Evolutionary conservation across 2,113 vertebrate genomes (phyloP).

Genomic region (Pelmatolapia mariae): DNA sequence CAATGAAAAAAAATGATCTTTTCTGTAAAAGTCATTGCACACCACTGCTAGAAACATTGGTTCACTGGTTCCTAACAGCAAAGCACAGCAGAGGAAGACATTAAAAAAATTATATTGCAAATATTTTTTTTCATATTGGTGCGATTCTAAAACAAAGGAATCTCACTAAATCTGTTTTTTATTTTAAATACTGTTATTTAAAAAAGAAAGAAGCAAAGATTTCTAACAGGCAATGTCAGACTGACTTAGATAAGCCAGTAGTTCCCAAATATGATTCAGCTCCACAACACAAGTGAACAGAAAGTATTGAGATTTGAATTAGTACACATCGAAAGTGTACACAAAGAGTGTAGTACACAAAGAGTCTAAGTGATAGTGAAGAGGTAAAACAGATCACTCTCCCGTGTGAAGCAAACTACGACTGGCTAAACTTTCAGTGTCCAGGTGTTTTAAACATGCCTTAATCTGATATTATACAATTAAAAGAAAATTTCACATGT

Average conservation of each 20-base stretch:
- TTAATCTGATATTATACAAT: not conserved
- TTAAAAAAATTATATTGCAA: not conserved
- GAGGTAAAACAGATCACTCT: not conserved
- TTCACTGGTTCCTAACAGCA: not conserved
- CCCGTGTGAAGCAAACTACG: not conserved
- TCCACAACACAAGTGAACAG: not conserved
- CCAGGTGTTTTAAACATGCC: not conserved
- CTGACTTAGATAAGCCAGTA: not conserved
- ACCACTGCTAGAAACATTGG: not conserved
- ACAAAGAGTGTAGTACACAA: not conserved
- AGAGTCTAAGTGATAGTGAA: not conserved
- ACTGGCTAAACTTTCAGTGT: not conserved
- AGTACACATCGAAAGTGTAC: not conserved
- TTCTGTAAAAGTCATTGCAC: not conserved
- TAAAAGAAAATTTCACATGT: not conserved
- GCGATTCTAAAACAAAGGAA: not conserved
- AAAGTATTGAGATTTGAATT: not conserved
- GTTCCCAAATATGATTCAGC: not conserved
- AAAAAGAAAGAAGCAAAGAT: not conserved
- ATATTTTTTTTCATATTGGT: not conserved
- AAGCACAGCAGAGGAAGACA: not conserved
- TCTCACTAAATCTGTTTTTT: not conserved
- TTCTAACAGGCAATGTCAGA: not conserved
- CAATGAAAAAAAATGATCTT: not conserved
- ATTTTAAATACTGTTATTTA: not conserved